phyloP scores from a whole-genome alignment of 2,113 vertebrate genomes.

The Serilophus lunatus region DNA sequence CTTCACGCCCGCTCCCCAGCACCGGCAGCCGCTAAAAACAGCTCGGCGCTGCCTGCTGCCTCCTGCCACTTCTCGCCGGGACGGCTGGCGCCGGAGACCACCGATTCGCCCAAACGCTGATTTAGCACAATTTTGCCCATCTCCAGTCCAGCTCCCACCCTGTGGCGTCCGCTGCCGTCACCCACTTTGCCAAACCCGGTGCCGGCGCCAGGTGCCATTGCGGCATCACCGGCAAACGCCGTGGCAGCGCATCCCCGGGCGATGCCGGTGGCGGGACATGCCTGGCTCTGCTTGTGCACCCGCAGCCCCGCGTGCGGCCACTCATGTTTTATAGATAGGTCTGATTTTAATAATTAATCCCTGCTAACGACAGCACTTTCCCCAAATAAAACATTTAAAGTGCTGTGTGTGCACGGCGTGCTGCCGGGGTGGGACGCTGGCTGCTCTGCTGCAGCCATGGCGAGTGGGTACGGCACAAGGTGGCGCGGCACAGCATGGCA shows the following conservation, averaged over 20 bases:
- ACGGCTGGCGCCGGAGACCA: background rate
- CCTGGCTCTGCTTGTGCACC: background rate
- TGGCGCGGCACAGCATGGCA: background rate
- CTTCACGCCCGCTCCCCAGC: background rate
- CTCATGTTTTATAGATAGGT: constrained; percentile 58
- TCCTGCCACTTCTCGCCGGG: background rate
- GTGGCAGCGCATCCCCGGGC: rapidly evolving
- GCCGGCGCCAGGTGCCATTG: rapidly evolving
- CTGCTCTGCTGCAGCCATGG: background rate
- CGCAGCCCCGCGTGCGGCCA: background rate
- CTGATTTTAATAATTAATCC: constrained; percentile 59
- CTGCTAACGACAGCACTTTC: constrained; percentile 61
- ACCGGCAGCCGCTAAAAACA: constrained; percentile 31
- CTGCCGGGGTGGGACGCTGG: background rate
- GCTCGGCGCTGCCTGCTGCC: constrained; percentile 18
- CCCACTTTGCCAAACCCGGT: rapidly evolving
- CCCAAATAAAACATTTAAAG: constrained; percentile 63
- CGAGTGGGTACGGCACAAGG: background rate
- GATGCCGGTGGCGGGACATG: background rate
- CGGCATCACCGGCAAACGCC: rapidly evolving
- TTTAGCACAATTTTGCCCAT: background rate
- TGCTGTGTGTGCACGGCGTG: constrained; percentile 31
- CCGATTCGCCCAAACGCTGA: background rate
- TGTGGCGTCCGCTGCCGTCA: rapidly evolving
- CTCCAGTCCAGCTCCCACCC: rapidly evolving